Percentiles rank a stretch among this genome's conserved stretches.
These are phyloP conservation scores for Dendroctonus valens DNA, from an alignment of 1,140 invertebrate genomes.

Conservation along the genomic window DNA sequence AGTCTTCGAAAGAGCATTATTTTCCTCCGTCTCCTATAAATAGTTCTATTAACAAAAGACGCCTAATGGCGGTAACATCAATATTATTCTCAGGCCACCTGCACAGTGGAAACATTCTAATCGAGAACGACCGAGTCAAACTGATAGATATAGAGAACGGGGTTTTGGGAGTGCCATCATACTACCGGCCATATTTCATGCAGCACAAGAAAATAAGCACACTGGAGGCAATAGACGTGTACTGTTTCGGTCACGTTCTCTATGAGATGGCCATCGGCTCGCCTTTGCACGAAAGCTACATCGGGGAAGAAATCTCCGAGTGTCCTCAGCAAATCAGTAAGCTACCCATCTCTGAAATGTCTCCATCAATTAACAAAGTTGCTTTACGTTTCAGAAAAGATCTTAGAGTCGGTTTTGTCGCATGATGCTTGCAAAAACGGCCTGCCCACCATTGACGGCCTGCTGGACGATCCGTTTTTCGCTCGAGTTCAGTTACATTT, in stretches of 20 bases:
- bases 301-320: constrained; percentile 69
- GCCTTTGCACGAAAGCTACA: constrained; percentile 64
- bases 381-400: constrained; percentile 60
- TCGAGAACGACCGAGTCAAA: constrained; percentile 70
- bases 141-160: constrained; percentile 84
- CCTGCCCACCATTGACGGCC: constrained; percentile 65
- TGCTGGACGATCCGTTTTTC: constrained; percentile 77
- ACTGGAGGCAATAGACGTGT: constrained; percentile 76
- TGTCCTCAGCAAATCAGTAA: constrained; percentile 62
- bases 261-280: constrained; percentile 85
- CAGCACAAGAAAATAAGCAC: constrained; percentile 76
- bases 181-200: constrained; percentile 75
- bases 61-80: no score
- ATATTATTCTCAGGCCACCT: constrained; percentile 66
- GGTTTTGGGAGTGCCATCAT: constrained; percentile 74
- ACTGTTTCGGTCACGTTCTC: constrained; percentile 82
- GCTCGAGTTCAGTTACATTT: constrained; percentile 47
- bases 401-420: constrained; percentile 77
- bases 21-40: no score
- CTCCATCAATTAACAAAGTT: neutral
- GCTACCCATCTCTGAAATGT: constrained; percentile 27
- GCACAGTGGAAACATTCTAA: constrained; percentile 81
- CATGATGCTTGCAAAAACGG: constrained; percentile 74
- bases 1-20: no score
- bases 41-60: no score